Percentiles rank a stretch among this genome's conserved stretches.
phyloP scores from a whole-genome alignment of 2,113 vertebrate genomes.

The Brachionichthys hirsutus region DNA sequence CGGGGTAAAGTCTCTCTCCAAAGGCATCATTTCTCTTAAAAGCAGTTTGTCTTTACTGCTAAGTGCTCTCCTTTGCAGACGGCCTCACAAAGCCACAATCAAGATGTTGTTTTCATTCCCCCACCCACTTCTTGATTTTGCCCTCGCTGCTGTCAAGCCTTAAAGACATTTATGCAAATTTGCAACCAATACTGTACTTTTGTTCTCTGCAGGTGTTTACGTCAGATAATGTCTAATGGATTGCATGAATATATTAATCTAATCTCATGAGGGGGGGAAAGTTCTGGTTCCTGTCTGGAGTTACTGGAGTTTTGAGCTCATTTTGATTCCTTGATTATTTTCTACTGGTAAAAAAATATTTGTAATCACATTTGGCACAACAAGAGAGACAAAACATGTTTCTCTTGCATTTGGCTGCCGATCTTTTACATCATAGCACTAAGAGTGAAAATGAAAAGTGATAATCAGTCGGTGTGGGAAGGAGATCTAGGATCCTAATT shows the following conservation, averaged over 20 bases:
- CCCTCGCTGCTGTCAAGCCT: slow-evolving; percentile 46
- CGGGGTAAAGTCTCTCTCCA: slow-evolving; percentile 46
- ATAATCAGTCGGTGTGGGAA: slow-evolving; percentile 9
- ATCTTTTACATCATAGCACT: slow-evolving; percentile 9
- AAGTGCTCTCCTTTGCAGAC: slow-evolving; percentile 49
- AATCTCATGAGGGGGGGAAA: slow-evolving; percentile 29
- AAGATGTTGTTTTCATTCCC: slow-evolving; percentile 45
- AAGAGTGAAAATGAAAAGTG: slow-evolving; percentile 17
- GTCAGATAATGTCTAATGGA: slow-evolving; percentile 63
- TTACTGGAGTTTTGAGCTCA: not conserved
- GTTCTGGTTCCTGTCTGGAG: not conserved
- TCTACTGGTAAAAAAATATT: slow-evolving; percentile 6
- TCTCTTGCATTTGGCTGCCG: slow-evolving; percentile 5
- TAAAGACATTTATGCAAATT: slow-evolving; percentile 64
- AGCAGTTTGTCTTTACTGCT: slow-evolving; percentile 43
- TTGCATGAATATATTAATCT: slow-evolving; percentile 66
- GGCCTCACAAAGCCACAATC: slow-evolving; percentile 42
- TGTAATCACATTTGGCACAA: slow-evolving; percentile 7
- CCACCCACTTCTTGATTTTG: slow-evolving; percentile 56
- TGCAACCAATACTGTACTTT: slow-evolving; percentile 45
- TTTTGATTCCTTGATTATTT: not conserved
- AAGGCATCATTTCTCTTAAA: slow-evolving; percentile 48
- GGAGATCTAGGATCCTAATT: slow-evolving; percentile 40
- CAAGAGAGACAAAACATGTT: slow-evolving; percentile 2
- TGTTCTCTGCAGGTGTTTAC: slow-evolving; percentile 70